Evolutionary conservation across 1,140 invertebrate species (phyloP).

Genomic region (Bombus balteatus): DNA sequence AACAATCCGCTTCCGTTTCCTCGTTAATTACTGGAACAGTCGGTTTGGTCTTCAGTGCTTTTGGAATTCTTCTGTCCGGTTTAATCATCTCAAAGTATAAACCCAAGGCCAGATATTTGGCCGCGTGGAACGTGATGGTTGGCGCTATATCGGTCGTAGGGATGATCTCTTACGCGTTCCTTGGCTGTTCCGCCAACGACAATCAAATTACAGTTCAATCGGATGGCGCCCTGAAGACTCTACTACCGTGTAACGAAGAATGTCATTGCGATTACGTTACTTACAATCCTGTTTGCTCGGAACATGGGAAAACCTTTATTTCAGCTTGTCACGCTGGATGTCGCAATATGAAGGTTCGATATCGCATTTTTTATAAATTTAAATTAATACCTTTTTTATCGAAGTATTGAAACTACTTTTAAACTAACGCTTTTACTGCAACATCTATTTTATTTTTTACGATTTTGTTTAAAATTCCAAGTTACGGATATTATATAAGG

Average conservation of each 20-base stretch:
- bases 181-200: conserved; percentile 87
- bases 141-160: conserved; percentile 86
- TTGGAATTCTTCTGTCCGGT: conserved; percentile 88
- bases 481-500: background rate
- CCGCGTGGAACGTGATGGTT: conserved; percentile 89
- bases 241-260: conserved; percentile 84
- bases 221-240: conserved; percentile 80
- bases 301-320: conserved; percentile 85
- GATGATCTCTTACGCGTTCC: conserved; percentile 87
- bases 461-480: background rate
- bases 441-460: background rate
- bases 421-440: background rate
- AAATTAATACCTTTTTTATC: too few species aligned
- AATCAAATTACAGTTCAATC: conserved; percentile 82
- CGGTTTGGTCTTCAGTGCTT: conserved; percentile 88
- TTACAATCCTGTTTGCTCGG: conserved; percentile 87
- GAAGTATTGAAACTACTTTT: too few species aligned
- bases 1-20: conserved; percentile 87
- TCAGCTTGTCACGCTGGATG: conserved; percentile 90
- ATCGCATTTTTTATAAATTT: background rate
- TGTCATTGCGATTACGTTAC: conserved; percentile 87
- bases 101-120: conserved; percentile 87
- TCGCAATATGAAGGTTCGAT: conserved; percentile 74
- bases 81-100: conserved; percentile 87
- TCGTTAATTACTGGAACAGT: conserved; percentile 88